Base-by-base conservation (phyloP, 2,113 vertebrate genomes). In the Halcyon senegalensis region DNA sequence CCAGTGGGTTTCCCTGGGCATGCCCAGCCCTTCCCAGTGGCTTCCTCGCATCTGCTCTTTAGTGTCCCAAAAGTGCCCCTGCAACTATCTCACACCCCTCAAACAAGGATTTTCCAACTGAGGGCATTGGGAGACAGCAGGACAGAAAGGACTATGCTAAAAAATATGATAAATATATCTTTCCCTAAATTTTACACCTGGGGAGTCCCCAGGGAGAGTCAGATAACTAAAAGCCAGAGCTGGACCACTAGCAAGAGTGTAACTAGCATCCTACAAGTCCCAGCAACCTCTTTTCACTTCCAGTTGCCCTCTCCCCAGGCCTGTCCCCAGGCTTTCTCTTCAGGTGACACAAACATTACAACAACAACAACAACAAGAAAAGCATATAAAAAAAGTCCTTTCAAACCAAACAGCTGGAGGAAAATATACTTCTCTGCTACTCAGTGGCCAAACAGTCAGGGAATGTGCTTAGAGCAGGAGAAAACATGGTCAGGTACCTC, bases 341-440 rank as follows among this genome's bases (percentile, higher is more conserved):
- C 63, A 53, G 35, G 16, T 39, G 10, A 41, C 2, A 23, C 14
- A 60, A 66, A 39, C 3, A 51, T 60, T 33, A 51, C 10, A 35
- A 62, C 13, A 13, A 17, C 30, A 56, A 83, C 41, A 35, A 56
- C 75, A 60, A 5, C 25, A 75, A 82, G 69, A 11, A 5, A 1
- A 1, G 4, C 4, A 2, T 2, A 10, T 39, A 5, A 55, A 59
- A 84, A 74, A 39, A 6, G 0, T 2, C 2, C 4, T 79, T 80
- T 90, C 30, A 86, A 84, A 66, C 2, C 1, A 25, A 84, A 35
- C 5, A 59, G 13, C 12, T n/a, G 28, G 20, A 73, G 25, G 13
- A 83, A 88, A 84, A 69, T 7, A 4, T 39, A 7, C 3, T 90
- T 69, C 16, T 62, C 24, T 63, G 3, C 13, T 46, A 23, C 15